Evolutionary conservation across 1,140 invertebrate species (phyloP).

Genomic region (Megalopta genalis): DNA sequence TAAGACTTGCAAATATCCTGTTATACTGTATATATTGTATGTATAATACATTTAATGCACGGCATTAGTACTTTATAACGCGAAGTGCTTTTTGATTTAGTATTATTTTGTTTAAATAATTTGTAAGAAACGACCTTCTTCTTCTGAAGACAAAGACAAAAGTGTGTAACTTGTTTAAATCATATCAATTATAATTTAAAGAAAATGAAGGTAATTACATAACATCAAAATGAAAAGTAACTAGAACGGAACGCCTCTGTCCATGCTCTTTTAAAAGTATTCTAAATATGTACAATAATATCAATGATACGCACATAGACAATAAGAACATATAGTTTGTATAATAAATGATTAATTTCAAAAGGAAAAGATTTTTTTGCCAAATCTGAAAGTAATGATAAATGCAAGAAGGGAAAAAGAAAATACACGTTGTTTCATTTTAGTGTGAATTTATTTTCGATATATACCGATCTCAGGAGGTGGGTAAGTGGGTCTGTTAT

Average conservation of each 20-base stretch:
- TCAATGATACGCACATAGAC: conserved; percentile 23
- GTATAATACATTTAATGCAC: background rate
- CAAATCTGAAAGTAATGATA: background rate
- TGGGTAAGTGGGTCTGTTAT: conserved; percentile 61
- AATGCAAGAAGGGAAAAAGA: conserved; percentile 10
- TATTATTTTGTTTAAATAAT: background rate
- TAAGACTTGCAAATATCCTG: conserved; percentile 11
- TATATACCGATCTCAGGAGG: conserved; percentile 57
- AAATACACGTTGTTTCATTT: conserved; percentile 42
- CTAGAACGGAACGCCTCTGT: background rate
- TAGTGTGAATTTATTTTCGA: conserved; percentile 67
- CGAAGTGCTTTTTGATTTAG: conserved; percentile 8
- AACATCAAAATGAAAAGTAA: background rate
- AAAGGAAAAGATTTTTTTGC: background rate
- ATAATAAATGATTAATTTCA: conserved; percentile 27
- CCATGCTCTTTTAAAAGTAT: too few species aligned
- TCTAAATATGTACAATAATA: background rate
- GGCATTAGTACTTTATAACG: background rate
- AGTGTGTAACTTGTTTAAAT: too few species aligned
- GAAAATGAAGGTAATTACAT: background rate
- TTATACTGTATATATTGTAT: background rate
- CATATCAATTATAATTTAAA: too few species aligned
- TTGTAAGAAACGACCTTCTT: too few species aligned
- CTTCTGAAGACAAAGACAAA: too few species aligned
- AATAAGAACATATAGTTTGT: conserved; percentile 52